phyloP scores from a whole-genome alignment of 2,888 invertebrate species.

The Idaea aversata region DNA sequence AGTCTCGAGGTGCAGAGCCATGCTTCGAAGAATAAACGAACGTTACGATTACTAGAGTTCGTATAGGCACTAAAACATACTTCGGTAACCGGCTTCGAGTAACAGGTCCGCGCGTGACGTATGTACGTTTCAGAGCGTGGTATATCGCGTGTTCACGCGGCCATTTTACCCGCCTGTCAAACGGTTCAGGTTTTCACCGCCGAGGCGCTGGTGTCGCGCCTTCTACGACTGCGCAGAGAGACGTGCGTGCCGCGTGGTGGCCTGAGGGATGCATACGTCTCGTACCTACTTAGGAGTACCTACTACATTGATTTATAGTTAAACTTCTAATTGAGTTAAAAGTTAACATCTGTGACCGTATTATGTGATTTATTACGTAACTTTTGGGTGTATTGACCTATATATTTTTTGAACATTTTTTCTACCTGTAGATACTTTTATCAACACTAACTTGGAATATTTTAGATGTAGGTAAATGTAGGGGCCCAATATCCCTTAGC shows the following conservation, averaged over 20 bases:
- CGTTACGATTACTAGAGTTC: conserved; percentile 43
- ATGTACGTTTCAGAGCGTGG: conserved; percentile 65
- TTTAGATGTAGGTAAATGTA: too few species aligned
- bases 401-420: neutral
- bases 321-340: conserved; percentile 72
- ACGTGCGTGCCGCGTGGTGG: conserved; percentile 35
- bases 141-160: conserved; percentile 74
- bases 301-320: conserved; percentile 67
- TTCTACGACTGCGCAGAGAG: conserved; percentile 71
- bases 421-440: too few species aligned
- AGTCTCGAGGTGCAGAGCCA: conserved; percentile 77
- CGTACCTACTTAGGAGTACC: conserved; percentile 24
- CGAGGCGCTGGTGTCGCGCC: conserved; percentile 57
- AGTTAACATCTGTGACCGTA: conserved; percentile 52
- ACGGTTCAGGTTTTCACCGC: conserved; percentile 54
- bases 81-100: conserved; percentile 58
- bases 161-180: conserved; percentile 77
- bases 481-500: too few species aligned
- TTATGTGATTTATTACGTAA: conserved; percentile 17
- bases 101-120: conserved; percentile 67
- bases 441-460: too few species aligned
- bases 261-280: conserved; percentile 28
- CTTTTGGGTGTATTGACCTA: neutral
- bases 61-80: conserved; percentile 67
- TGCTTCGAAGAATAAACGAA: conserved; percentile 44